These are phyloP conservation scores for Morbakka virulenta DNA, from an alignment of 30 jellyfish, hydroid and myxozoan genomes.

Conservation along the genomic window DNA sequence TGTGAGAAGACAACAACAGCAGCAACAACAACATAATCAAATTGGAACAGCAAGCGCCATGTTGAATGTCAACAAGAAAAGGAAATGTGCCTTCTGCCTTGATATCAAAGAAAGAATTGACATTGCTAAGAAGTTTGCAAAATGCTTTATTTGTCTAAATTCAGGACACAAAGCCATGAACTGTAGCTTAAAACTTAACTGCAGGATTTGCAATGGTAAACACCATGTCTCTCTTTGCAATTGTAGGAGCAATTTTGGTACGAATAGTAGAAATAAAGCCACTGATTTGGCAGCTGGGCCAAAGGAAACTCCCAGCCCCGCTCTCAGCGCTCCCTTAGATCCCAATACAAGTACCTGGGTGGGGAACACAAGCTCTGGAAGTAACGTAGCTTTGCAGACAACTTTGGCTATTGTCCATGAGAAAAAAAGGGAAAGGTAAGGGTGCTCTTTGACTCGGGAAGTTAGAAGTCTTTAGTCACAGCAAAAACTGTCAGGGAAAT, in stretches of 20 bases:
- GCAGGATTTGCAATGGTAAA: background rate
- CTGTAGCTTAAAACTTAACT: background rate
- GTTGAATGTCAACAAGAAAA: no score
- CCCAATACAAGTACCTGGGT: background rate
- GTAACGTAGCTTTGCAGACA: background rate
- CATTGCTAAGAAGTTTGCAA: background rate
- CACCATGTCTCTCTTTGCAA: background rate
- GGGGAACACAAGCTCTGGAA: background rate
- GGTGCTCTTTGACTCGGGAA: background rate
- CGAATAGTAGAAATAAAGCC: no score
- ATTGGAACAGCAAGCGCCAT: no score
- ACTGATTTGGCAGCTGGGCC: background rate
- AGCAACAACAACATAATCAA: no score
- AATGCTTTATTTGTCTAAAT: conserved; percentile 30
- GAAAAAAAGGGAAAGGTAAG: background rate
- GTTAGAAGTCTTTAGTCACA: background rate
- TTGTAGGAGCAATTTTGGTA: background rate
- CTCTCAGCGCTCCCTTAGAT: background rate
- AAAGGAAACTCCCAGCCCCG: background rate
- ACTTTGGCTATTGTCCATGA: background rate
- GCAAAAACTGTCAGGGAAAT: background rate
- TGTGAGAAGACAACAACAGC: no score
- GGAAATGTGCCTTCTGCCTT: no score
- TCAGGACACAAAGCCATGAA: conserved; percentile 6
- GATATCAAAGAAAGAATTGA: no score